Percentiles rank a stretch among this genome's conserved stretches.
phyloP scores from a whole-genome alignment of 1,140 invertebrate species.

The Trichonephila clavipes region DNA sequence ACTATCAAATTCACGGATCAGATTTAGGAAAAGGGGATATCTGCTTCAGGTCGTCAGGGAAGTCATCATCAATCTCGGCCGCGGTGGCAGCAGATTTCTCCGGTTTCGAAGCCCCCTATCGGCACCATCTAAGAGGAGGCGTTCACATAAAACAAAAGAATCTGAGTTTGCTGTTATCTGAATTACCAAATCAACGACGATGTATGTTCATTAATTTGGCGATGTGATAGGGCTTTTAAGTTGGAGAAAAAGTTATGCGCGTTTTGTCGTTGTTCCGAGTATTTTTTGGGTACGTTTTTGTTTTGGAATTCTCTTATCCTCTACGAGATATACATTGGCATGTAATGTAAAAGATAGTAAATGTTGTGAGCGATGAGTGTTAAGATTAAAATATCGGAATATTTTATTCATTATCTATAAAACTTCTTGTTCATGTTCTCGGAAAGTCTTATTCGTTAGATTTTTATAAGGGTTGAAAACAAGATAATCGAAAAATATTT shows the following conservation, averaged over 20 bases:
- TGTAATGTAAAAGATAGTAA: not conserved
- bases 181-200: not conserved
- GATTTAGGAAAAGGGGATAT: constrained; percentile 39
- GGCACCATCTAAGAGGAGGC: not conserved
- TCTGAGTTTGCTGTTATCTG: constrained; percentile 28
- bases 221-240: not conserved
- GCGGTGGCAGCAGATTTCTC: not conserved
- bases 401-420: not conserved
- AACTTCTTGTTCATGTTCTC: not conserved
- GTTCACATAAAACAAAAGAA: constrained; percentile 29
- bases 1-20: constrained; percentile 46
- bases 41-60: not conserved
- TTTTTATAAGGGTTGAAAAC: not conserved
- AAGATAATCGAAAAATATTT: not conserved
- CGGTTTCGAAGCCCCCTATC: not conserved
- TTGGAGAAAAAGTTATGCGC: not conserved
- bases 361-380: not conserved
- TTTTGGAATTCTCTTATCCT: not conserved
- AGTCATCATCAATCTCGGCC: constrained; percentile 38
- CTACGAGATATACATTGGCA: not conserved
- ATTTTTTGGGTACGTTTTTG: not conserved
- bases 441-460: not conserved
- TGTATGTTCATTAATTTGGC: constrained; percentile 49
- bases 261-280: not conserved
- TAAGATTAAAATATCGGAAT: not conserved